Evolutionary conservation across 2,113 vertebrate species (phyloP).

Genomic region (Pseudois nayaur): DNA sequence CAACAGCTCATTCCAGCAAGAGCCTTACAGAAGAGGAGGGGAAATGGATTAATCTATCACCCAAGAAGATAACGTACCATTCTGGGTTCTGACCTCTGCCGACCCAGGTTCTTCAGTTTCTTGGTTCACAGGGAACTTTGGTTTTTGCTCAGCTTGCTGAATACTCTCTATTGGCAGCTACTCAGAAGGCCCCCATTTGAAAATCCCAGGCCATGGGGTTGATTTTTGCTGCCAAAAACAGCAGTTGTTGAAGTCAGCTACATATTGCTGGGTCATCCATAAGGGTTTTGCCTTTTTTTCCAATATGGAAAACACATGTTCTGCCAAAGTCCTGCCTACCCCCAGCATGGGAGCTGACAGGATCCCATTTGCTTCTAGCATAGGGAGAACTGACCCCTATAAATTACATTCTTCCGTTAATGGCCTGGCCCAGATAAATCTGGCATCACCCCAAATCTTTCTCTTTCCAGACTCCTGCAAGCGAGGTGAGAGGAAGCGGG

Average conservation of each 20-base stretch:
- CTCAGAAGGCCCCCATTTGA: conserved; percentile 22
- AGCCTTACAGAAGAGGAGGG: neutral
- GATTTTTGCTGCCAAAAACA: conserved; percentile 46
- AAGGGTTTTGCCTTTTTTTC: conserved; percentile 26
- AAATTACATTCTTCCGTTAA: conserved; percentile 51
- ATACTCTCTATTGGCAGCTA: conserved; percentile 26
- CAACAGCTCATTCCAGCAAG: neutral
- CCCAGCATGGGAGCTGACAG: conserved; percentile 25
- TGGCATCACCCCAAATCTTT: conserved; percentile 6
- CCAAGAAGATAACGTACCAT: neutral
- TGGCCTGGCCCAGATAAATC: conserved; percentile 29
- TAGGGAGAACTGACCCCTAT: conserved; percentile 24
- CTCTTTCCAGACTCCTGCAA: neutral
- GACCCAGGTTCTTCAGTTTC: neutral
- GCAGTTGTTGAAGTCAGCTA: conserved; percentile 39
- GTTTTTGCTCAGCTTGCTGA: neutral
- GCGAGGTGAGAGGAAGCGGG: neutral
- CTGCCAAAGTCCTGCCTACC: conserved; percentile 41
- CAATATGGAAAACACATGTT: conserved; percentile 46
- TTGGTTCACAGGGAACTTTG: neutral
- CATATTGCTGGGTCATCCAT: conserved; percentile 22
- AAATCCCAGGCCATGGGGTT: conserved; percentile 14
- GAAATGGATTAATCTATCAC: neutral
- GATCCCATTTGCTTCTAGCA: conserved; percentile 24
- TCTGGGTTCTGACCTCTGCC: neutral